phyloP scores from a whole-genome alignment of 2,888 invertebrate species.

The Thecocarcelia acutangulata region DNA sequence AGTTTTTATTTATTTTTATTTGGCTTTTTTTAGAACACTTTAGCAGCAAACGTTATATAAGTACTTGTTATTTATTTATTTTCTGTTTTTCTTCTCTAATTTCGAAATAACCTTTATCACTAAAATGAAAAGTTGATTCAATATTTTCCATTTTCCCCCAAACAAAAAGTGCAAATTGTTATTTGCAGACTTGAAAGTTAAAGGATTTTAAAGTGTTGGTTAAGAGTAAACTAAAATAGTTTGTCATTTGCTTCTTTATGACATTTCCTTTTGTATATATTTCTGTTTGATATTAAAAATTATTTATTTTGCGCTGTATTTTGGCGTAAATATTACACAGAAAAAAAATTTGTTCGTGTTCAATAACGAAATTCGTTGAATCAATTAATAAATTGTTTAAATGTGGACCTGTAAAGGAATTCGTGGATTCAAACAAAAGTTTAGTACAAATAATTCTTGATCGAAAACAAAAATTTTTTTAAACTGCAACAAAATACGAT shows the following conservation, averaged over 20 bases:
- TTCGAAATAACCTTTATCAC: slow-evolving; percentile 16
- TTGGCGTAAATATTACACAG: no score
- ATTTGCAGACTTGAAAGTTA: slow-evolving; percentile 1
- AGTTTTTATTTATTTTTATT: slow-evolving; percentile 7
- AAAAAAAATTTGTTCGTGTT: no score
- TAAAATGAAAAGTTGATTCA: background rate
- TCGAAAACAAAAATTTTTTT: no score
- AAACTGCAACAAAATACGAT: no score
- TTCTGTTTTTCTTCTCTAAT: background rate
- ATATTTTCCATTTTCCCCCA: background rate
- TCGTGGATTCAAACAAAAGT: no score
- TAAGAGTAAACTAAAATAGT: slow-evolving; percentile 12
- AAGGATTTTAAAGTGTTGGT: slow-evolving; percentile 8
- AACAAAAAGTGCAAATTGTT: slow-evolving; percentile 11
- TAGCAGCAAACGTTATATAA: slow-evolving; percentile 15
- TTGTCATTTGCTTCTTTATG: background rate
- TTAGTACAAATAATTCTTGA: no score
- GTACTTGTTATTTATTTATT: slow-evolving; percentile 9
- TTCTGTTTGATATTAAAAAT: no score
- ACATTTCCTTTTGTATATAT: background rate
- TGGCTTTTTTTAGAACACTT: slow-evolving; percentile 10
- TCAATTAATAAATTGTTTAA: no score
- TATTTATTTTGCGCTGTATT: no score
- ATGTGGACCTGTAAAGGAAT: no score
- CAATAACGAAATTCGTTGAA: no score